phyloP scores from a whole-genome alignment of 2,113 vertebrate species.

The Sebastes fasciatus region DNA sequence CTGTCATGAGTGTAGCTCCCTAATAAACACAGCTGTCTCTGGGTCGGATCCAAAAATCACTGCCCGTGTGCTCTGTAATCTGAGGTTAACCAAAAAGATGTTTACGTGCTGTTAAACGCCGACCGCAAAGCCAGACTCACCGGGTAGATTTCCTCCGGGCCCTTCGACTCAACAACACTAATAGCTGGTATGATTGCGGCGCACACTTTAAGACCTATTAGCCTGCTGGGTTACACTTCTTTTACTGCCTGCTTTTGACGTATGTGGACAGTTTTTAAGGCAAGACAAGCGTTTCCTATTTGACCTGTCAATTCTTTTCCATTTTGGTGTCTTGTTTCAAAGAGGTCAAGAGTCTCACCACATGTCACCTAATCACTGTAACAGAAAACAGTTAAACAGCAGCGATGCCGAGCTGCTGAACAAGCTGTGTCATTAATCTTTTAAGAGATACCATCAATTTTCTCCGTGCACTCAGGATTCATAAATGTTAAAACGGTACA shows the following conservation, averaged over 20 bases:
- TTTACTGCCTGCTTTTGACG: constrained; percentile 36
- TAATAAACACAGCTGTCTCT: constrained; percentile 68
- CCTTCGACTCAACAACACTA: constrained; percentile 31
- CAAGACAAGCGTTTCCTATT: background rate
- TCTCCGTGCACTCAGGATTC: constrained; percentile 33
- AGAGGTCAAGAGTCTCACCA: constrained; percentile 42
- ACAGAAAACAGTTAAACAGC: constrained; percentile 40
- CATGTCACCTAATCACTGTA: constrained; percentile 31
- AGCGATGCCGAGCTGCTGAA: constrained; percentile 21
- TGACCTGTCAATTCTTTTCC: constrained; percentile 8
- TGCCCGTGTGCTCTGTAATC: constrained; percentile 61
- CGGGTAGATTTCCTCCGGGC: constrained; percentile 42
- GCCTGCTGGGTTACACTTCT: constrained; percentile 18
- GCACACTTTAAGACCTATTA: constrained; percentile 51
- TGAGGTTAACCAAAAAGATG: constrained; percentile 74
- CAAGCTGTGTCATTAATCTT: constrained; percentile 64
- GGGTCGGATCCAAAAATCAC: constrained; percentile 52
- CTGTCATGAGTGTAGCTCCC: constrained; percentile 37
- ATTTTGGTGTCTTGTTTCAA: constrained; percentile 3
- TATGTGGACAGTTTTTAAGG: background rate
- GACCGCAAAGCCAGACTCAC: constrained; percentile 35
- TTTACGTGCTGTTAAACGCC: constrained; percentile 43
- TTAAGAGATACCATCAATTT: constrained; percentile 44
- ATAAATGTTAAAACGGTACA: constrained; percentile 40
- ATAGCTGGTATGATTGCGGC: constrained; percentile 52